Base-by-base conservation (phyloP, 2,888 invertebrate genomes). In the Hypselothyrea guttata region DNA sequence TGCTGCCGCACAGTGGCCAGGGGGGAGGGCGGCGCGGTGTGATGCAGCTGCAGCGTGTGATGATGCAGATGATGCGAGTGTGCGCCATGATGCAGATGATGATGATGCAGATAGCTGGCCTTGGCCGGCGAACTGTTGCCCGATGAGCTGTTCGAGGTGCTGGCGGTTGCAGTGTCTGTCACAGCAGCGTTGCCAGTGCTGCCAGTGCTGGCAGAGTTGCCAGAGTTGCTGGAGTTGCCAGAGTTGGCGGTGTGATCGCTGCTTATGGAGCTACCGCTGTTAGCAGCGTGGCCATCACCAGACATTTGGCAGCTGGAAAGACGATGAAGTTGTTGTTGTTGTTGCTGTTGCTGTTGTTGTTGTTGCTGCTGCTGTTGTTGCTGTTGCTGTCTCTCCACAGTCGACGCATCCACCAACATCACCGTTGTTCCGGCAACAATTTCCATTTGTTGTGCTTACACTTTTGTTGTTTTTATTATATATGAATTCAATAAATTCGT, bases 391-490 rank as follows among this genome's bases (percentile, higher is more conserved):
- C 56, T 72, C 63, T 61, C 54, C 15, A 64, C 70, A 52, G 47
- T 9, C 44, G 51, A 67, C 64, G 72, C 84, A 64, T 86, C 86
- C 67, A 84, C 71, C 51, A 87, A 81, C 86, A 88, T 81, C 69
- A 88, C 74, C 68, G 78, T 83, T 18, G 57, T 60, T 33, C 55
- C 70, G 58, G 83, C 71, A 51, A 75, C 76, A 70, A 22, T 5
- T 22, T 89, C 88, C 88, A 88, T 88, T 61, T 65, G 82, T 22
- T 22, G 22, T 22, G 22, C 41, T 33, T 46, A 44, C 56, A 55
- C 44, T 52, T 30, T 7, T 18, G 16, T n/a, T 35, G 4, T n/a
- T 12, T 34, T 2, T 42, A 7, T 22, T n/a, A 35, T 13, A 22
- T 22, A 5, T 5, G 22, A 22, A 22, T 22, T 22, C 3, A 4